Evolutionary conservation across 2,888 invertebrate genomes (phyloP).

Genomic region (Heliconius ethilla): DNA sequence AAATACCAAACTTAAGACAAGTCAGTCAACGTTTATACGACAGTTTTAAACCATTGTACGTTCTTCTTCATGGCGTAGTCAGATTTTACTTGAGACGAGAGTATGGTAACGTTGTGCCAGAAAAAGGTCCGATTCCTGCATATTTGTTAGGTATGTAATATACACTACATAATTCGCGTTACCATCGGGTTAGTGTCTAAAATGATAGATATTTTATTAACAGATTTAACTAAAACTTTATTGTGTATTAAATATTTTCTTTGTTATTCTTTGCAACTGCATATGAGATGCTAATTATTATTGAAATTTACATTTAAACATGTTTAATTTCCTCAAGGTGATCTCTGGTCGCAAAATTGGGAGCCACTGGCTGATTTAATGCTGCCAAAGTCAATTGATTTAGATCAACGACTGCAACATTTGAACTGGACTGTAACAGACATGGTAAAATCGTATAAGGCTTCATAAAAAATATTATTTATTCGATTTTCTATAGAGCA

Average conservation of each 20-base stretch:
- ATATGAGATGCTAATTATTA: background rate
- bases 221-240: background rate
- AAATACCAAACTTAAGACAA: conserved; percentile 80
- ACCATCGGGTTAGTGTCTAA: background rate
- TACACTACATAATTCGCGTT: too few species aligned
- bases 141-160: conserved; percentile 83
- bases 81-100: conserved; percentile 81
- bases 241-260: background rate
- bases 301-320: background rate
- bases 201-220: background rate
- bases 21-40: conserved; percentile 80
- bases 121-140: conserved; percentile 84
- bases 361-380: conserved; percentile 81
- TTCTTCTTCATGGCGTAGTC: conserved; percentile 87
- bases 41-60: conserved; percentile 84
- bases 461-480: background rate
- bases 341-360: conserved; percentile 89
- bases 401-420: conserved; percentile 76
- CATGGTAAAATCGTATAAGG: conserved; percentile 72
- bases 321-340: conserved; percentile 54
- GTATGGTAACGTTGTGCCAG: conserved; percentile 81
- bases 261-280: background rate
- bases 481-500: background rate
- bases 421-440: conserved; percentile 81
- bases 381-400: conserved; percentile 73